Percentiles rank a stretch among this genome's conserved stretches.
Evolutionary conservation across 2,797 vertebrate genomes (phyloP).

Genomic region (Acipenser ruthenus): DNA sequence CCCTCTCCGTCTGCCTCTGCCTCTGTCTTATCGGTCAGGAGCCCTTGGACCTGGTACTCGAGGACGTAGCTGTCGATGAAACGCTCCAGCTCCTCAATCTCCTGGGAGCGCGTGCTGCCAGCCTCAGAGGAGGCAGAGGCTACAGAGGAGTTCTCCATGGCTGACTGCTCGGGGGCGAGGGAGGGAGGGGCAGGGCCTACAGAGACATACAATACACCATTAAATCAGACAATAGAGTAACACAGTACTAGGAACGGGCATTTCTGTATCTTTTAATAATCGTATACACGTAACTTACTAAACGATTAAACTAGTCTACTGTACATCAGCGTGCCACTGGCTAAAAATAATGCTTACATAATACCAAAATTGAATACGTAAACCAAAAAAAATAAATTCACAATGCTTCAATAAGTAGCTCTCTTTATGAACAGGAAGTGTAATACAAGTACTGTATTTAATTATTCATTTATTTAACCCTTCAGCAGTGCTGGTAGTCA

Average conservation of each 20-base stretch:
- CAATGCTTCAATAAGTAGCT: no score
- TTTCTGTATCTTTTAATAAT: no score
- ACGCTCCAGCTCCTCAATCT: constrained; percentile 93
- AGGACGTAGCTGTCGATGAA: constrained; percentile 97
- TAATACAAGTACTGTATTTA: no score
- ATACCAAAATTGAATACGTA: no score
- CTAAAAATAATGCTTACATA: no score
- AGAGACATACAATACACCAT: constrained; percentile 12
- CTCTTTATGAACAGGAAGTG: no score
- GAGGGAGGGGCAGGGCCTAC: constrained; percentile 36
- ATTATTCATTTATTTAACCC: no score
- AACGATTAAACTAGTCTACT: no score
- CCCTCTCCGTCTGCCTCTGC: constrained; percentile 58
- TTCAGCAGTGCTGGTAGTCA: no score
- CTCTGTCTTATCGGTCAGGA: constrained; percentile 67
- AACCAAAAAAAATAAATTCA: no score
- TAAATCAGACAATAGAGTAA: not conserved
- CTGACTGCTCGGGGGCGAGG: constrained; percentile 29
- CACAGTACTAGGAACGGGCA: not conserved
- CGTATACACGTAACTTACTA: no score
- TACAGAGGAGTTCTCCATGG: constrained; percentile 93
- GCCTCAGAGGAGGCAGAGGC: constrained; percentile 92
- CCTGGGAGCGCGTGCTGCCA: constrained; percentile 91
- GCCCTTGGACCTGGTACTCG: constrained; percentile 94
- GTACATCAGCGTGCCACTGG: no score